phyloP scores from a whole-genome alignment of 2,888 invertebrate genomes.

The Acanthacorydalis orientalis region DNA sequence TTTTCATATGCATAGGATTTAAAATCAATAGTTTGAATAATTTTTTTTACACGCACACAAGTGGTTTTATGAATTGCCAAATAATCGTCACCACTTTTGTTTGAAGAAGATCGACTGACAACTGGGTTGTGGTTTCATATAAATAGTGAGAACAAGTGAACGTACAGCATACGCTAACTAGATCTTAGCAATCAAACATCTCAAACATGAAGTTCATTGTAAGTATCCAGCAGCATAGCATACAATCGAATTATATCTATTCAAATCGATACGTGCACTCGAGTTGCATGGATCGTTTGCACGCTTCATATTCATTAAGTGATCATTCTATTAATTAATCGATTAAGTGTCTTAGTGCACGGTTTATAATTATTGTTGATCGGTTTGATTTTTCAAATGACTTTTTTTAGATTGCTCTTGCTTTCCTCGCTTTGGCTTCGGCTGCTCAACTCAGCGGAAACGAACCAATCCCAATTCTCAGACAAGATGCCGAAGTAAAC shows the following conservation, averaged over 20 bases:
- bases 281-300: no score
- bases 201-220: not conserved
- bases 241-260: no score
- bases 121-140: not conserved
- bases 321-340: no score
- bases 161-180: not conserved
- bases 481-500: constrained; percentile 50
- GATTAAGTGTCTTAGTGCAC: no score
- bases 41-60: not conserved
- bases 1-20: not conserved
- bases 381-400: constrained; percentile 4
- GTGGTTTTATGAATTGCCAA: no score
- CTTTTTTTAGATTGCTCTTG: constrained; percentile 17
- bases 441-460: constrained; percentile 15
- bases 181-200: not conserved
- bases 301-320: no score
- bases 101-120: no score
- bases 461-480: constrained; percentile 47
- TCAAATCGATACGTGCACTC: no score
- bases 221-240: not conserved
- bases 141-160: not conserved
- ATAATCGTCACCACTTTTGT: no score
- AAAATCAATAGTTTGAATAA: not conserved
- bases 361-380: not conserved
- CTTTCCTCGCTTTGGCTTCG: constrained; percentile 14